Percentiles rank a stretch among this genome's conserved stretches.
phyloP scores from a whole-genome alignment of 2,113 vertebrate species.

The Etheostoma cragini region DNA sequence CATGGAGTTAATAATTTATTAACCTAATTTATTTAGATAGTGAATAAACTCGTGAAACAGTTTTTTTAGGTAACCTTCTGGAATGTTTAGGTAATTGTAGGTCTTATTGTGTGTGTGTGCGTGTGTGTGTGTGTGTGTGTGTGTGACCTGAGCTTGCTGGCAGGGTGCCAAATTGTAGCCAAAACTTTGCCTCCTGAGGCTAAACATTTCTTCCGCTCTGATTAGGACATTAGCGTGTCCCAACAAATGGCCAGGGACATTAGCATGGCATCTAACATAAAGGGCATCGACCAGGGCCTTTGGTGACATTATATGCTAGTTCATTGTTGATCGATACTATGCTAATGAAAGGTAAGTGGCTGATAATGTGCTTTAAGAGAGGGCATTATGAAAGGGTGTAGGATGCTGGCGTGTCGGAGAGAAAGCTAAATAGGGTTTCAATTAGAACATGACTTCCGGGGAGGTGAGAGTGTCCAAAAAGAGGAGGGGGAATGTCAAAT shows the following conservation, averaged over 20 bases:
- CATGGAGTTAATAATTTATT: too few species aligned
- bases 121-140: constrained; percentile 12
- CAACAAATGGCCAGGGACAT: constrained; percentile 62
- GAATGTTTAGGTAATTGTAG: constrained; percentile 3
- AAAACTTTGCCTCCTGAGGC: constrained; percentile 44
- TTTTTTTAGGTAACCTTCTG: not conserved
- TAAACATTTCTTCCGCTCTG: constrained; percentile 69
- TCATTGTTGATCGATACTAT: constrained; percentile 66
- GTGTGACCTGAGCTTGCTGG: constrained; percentile 29
- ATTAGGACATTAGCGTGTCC: constrained; percentile 70
- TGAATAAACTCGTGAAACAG: too few species aligned
- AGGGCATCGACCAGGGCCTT: constrained; percentile 55
- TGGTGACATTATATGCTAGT: constrained; percentile 54
- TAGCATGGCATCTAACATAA: constrained; percentile 65
- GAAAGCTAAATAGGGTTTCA: not conserved
- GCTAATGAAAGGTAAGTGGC: constrained; percentile 67
- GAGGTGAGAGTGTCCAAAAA: not conserved
- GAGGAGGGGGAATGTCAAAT: not conserved
- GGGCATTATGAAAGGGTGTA: not conserved
- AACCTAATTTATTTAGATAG: too few species aligned
- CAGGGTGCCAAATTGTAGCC: constrained; percentile 20
- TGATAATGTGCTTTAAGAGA: constrained; percentile 68
- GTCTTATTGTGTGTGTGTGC: constrained; percentile 12
- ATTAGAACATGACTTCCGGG: not conserved
- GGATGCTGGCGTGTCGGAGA: constrained; percentile 12